Evolutionary conservation across 2,888 invertebrate genomes (phyloP), one percentile per base, ranked within the genome.

Genomic region (Synergus umbraculus): DNA sequence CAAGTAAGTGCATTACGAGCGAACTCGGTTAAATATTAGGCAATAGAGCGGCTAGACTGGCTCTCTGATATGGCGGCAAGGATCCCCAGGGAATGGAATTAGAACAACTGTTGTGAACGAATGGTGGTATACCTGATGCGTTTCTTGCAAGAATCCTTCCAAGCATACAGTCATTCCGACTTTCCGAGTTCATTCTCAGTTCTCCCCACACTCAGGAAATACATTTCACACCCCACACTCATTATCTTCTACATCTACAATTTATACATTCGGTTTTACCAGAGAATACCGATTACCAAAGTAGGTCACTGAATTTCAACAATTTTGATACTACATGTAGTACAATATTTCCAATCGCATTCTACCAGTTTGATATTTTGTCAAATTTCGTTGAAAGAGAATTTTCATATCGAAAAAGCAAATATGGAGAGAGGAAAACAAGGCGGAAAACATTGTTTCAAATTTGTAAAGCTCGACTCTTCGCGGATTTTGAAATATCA

Each of bases 1-100:
- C 37, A 37, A 60, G 69, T 83, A 76, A 65, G 76, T 83, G 67
- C 63, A 37, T 44, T 81, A 69, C 80, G 29, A 77, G 44, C 49
- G 73, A 80, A 66, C 69, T 81, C 66, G 76, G 78, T 81, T 81
- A 81, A 83, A 79, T 81, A 81, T 82, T 82, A 78, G 80, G 81
- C 77, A 83, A 83, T 78, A 76, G 67, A 77, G 66, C 78, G 44
- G 49, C 79, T 73, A 73, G 80, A 82, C 77, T 58, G 49, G 60
- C 67, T 64, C 46, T 49, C 67, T 63, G 79, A 81, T 81, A 79
- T 78, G 78, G 58, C 82, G 81, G 77, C 77, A 73, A 80, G 79
- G 79, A 81, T 78, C 78, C 67, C 22, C 73, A 22, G 77, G 78
- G 80, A 80, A 77, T 81, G 79, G 76, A 66, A 79, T 79, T 83